A percentile compares a stretch with the other conserved stretches of the same genome.
phyloP scores from a whole-genome alignment of 2,797 vertebrate species.

The Silurus aristotelis region DNA sequence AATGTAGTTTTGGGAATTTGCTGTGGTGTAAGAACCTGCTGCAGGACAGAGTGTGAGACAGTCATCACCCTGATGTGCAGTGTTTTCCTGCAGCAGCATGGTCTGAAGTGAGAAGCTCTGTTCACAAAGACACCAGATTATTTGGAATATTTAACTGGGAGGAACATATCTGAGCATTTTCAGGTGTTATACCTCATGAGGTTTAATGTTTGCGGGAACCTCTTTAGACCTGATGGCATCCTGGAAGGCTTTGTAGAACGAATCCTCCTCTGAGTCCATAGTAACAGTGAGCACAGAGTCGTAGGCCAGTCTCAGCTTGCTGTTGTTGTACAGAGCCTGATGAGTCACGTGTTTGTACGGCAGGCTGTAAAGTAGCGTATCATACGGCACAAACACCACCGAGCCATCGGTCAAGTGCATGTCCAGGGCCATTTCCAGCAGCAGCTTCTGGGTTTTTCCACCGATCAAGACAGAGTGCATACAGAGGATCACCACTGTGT shows the following conservation, averaged over 20 bases:
- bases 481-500: conserved; percentile 85
- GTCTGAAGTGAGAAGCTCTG: not conserved
- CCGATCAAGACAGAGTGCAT: conserved; percentile 89
- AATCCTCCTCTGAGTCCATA: conserved; percentile 73
- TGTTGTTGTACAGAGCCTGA: conserved; percentile 74
- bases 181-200: conserved; percentile 39
- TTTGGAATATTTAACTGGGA: not conserved
- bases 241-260: conserved; percentile 75
- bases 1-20: not conserved
- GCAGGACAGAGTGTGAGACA: no score
- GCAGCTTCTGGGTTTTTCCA: conserved; percentile 77
- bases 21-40: not conserved
- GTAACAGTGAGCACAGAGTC: conserved; percentile 84
- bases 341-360: conserved; percentile 71
- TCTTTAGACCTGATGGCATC: conserved; percentile 57
- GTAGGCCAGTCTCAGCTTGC: conserved; percentile 80
- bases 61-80: not conserved
- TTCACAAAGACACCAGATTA: not conserved
- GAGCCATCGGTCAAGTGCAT: conserved; percentile 79
- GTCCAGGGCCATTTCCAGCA: conserved; percentile 81
- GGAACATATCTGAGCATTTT: not conserved
- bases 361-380: conserved; percentile 82
- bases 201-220: conserved; percentile 39
- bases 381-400: conserved; percentile 84
- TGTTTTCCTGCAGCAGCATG: not conserved